Evolutionary conservation across 2,888 invertebrate genomes (phyloP).

Genomic region (Sarcophaga rosellei): DNA sequence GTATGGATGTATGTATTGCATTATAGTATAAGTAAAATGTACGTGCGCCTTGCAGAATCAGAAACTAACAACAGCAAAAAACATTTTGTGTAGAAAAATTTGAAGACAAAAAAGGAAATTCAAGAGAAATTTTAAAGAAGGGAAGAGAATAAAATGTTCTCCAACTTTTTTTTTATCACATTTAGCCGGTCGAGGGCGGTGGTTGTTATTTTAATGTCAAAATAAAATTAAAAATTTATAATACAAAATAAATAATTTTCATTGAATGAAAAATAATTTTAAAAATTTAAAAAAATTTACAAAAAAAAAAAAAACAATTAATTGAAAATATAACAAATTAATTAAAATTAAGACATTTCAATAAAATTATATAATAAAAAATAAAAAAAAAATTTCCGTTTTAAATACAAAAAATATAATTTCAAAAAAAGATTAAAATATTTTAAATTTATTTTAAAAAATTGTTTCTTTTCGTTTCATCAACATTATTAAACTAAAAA

Average conservation of each 20-base stretch:
- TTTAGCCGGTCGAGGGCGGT: constrained; percentile 72
- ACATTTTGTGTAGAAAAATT: not conserved
- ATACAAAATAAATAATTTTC: constrained; percentile 21
- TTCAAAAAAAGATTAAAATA: not conserved
- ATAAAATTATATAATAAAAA: not conserved
- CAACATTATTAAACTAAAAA: not conserved
- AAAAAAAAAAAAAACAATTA: constrained; percentile 6
- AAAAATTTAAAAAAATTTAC: constrained; percentile 34
- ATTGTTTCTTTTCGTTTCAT: not conserved
- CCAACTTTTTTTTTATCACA: constrained; percentile 25
- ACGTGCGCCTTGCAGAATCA: constrained; percentile 49
- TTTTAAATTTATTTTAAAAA: not conserved
- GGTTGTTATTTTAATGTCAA: constrained; percentile 69
- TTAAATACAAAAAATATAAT: not conserved
- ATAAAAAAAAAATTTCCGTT: not conserved
- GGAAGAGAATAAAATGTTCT: constrained; percentile 41
- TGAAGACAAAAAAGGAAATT: not conserved
- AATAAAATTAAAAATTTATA: constrained; percentile 22
- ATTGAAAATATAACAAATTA: not conserved
- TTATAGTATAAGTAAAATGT: constrained; percentile 36
- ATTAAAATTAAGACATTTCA: not conserved
- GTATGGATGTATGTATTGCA: not conserved
- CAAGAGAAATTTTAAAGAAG: constrained; percentile 30
- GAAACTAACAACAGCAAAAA: constrained; percentile 25
- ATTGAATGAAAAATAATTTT: constrained; percentile 14